Base-by-base conservation (phyloP, 2,797 vertebrate genomes). In the Eremophila alpestris region DNA sequence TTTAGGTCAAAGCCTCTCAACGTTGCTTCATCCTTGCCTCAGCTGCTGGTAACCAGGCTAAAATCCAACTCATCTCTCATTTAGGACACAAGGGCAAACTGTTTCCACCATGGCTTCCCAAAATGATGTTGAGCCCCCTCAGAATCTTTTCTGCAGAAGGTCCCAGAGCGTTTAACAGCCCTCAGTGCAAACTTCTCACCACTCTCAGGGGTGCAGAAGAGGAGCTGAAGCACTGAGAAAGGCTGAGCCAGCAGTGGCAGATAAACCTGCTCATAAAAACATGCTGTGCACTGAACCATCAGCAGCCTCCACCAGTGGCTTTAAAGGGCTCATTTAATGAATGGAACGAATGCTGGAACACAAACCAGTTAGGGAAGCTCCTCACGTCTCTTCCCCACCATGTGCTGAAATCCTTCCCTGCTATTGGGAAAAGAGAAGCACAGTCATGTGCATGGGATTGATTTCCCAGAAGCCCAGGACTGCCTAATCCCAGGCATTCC, bases 391-490 rank as follows among this genome's bases (percentile, higher is more conserved):
- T 54, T 68, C 63, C 56, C 36, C 41, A 49, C 49, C 90, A 49
- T 36, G 89, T 77, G 78, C 95, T 36, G 46, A 78, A 78, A 78
- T 41, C 69, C 49, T 58, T 24, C 89, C 76, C 21, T 17, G 63
- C 82, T 76, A 24, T 1, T 76, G 84, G 78, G 48, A 78, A 82
- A 79, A 89, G 34, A 81, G 81, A 29, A 69, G 70, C 62, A 38
- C 1, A 1, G 91, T 63, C 76, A 64, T 60, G 85, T 81, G 87
- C 87, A 49, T 16, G 80, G 95, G 84, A 86, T 73, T 94, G 93
- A 96, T 94, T 94, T 95, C 95, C 94, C 91, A 30, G 4, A 77
- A 92, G 91, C 24, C 87, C 79, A 58, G n/a, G 79, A 8, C 81
- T 75, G 86, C 45, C 23, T 56, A 82, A 73, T 58, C 11, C 73